Conservation (phyloP, 1,140 invertebrate species). For the Pachyrhynchus sulphureomaculatus region DNA sequence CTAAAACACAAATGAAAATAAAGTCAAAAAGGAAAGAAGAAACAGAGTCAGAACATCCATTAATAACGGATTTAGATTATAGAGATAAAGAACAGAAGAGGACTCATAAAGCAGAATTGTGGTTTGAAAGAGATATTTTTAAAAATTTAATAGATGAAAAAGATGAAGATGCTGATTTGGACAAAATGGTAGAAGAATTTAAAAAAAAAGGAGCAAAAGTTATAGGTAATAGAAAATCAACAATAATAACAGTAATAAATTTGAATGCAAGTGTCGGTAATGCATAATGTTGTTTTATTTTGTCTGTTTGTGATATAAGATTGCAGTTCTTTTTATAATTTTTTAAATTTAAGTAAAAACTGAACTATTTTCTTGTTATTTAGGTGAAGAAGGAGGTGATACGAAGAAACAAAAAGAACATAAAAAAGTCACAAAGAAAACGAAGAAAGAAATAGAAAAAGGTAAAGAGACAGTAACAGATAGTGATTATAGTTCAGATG, state of each 20-base stretch:
- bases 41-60: constrained; percentile 66
- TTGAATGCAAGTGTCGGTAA: too few relatives aligned
- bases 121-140: constrained; percentile 90
- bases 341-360: too few relatives aligned
- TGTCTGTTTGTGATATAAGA: too few relatives aligned
- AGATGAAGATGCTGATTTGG: constrained; percentile 85
- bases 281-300: too few relatives aligned
- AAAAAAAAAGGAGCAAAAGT: constrained; percentile 67
- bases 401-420: constrained; percentile 20
- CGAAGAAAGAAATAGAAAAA: constrained; percentile 39
- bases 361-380: not conserved
- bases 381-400: constrained; percentile 25
- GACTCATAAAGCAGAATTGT: constrained; percentile 76
- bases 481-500: constrained; percentile 42
- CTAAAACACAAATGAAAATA: constrained; percentile 48
- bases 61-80: constrained; percentile 82
- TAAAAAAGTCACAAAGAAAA: constrained; percentile 30
- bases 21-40: constrained; percentile 51
- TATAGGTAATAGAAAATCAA: constrained; percentile 37
- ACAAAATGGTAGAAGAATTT: constrained; percentile 72
- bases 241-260: not conserved
- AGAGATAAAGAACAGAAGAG: constrained; percentile 70
- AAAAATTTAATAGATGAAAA: constrained; percentile 80
- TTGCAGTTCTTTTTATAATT: too few relatives aligned
- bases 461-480: constrained; percentile 39